Percentiles rank a stretch among this genome's conserved stretches.
Conservation (phyloP, 2,797 vertebrate genomes). For the Scarus forsteni region DNA sequence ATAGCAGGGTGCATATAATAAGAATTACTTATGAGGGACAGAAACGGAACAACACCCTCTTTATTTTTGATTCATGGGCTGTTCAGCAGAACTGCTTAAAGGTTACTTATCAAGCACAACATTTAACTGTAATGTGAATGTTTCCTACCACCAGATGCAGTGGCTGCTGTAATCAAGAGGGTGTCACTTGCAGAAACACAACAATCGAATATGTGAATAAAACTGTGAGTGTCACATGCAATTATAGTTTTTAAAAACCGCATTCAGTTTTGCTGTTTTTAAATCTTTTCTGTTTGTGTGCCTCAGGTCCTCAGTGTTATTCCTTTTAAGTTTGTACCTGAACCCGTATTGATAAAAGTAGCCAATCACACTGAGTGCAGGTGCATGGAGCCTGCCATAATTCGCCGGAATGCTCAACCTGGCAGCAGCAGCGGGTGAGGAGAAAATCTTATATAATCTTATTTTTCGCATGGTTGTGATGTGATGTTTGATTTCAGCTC, state of each 20-base stretch:
- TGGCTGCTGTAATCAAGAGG: slow-evolving; percentile 97
- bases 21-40: too few species aligned
- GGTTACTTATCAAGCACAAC: neutral
- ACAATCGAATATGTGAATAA: slow-evolving; percentile 92
- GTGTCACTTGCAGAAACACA: slow-evolving; percentile 91
- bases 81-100: neutral
- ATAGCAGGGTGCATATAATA: too few species aligned
- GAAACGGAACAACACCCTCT: too few species aligned
- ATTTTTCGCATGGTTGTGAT: slow-evolving; percentile 2
- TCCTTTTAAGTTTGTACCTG: slow-evolving; percentile 91
- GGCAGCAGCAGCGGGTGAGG: slow-evolving; percentile 79
- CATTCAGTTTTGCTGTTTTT: neutral
- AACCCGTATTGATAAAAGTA: slow-evolving; percentile 92
- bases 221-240: slow-evolving; percentile 85
- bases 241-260: neutral
- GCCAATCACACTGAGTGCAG: slow-evolving; percentile 95
- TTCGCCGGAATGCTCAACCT: slow-evolving; percentile 83
- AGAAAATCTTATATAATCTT: neutral
- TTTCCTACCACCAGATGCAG: slow-evolving; percentile 80
- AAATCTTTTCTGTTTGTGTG: neutral
- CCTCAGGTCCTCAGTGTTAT: slow-evolving; percentile 92
- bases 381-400: slow-evolving; percentile 88
- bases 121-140: slow-evolving; percentile 14
- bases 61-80: too few species aligned
- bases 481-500: neutral